These are phyloP conservation scores for Rambutsinella grinnellia DNA, from an alignment of 2,888 invertebrate species.

Conservation along the genomic window DNA sequence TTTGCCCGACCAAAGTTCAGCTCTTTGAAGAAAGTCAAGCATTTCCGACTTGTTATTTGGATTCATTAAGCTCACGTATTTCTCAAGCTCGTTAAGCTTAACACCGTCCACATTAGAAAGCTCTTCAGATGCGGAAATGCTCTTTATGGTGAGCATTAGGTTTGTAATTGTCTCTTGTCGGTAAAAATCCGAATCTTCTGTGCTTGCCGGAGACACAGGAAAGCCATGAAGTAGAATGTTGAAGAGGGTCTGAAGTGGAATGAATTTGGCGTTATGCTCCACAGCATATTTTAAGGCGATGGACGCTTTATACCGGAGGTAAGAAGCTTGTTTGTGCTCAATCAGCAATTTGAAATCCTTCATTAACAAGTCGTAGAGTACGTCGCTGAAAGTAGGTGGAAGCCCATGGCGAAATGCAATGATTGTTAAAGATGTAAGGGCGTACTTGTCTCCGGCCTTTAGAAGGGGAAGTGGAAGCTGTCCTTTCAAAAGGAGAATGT, in stretches of 20 bases:
- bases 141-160: constrained; percentile 4
- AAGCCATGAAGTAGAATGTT: not conserved
- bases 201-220: no score
- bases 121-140: not conserved
- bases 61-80: not conserved
- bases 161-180: not conserved
- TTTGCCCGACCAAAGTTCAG: not conserved
- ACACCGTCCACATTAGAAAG: no score
- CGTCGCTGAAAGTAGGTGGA: not conserved
- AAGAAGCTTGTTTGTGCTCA: not conserved
- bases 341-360: no score
- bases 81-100: constrained; percentile 2
- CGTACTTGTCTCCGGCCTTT: not conserved
- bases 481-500: not conserved
- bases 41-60: constrained; percentile 7
- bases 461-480: not conserved
- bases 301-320: not conserved
- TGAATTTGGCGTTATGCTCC: not conserved
- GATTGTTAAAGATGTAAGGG: not conserved
- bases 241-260: not conserved
- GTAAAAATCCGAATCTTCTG: not conserved
- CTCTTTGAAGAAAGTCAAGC: no score
- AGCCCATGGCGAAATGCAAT: constrained; percentile 1
- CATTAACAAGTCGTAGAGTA: not conserved
- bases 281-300: constrained; percentile 10